Percentiles rank a stretch among this genome's conserved stretches.
Evolutionary conservation across 2,113 vertebrate genomes (phyloP).

Genomic region (Atlantisia rogersi): DNA sequence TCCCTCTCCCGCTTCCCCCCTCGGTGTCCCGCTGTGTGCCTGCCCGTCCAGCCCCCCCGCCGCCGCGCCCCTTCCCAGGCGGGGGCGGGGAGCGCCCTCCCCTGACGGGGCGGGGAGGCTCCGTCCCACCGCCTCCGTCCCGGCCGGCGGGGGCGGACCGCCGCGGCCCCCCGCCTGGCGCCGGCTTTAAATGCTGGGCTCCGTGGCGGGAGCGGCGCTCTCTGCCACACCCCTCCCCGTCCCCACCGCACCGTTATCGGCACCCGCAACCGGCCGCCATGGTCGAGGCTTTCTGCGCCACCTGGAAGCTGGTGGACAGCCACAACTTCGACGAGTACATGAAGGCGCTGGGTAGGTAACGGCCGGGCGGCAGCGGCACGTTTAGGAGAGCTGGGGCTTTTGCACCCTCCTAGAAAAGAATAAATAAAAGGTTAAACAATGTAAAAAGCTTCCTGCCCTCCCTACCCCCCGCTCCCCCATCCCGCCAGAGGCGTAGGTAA

Average conservation of each 20-base stretch:
- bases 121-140: neutral
- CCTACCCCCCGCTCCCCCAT: too few relatives aligned
- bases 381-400: neutral
- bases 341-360: conserved; percentile 89
- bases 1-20: neutral
- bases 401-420: neutral
- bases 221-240: rapidly evolving
- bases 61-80: neutral
- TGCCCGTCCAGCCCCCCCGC: too few relatives aligned
- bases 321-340: conserved; percentile 95
- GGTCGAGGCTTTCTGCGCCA: conserved; percentile 92
- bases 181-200: conserved; percentile 23
- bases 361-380: neutral
- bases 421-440: too few relatives aligned
- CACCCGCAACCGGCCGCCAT: conserved; percentile 64
- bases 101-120: neutral
- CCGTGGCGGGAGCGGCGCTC: rapidly evolving
- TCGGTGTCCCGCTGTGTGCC: rapidly evolving
- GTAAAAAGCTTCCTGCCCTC: neutral
- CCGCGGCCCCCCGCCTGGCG: neutral
- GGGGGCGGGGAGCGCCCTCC: neutral
- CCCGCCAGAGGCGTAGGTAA: neutral
- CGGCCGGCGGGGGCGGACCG: neutral
- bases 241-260: rapidly evolving
- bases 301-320: conserved; percentile 91